Percentiles rank a stretch among this genome's conserved stretches.
Conservation (phyloP, 2,113 vertebrate species). For the Montifringilla adamsi region DNA sequence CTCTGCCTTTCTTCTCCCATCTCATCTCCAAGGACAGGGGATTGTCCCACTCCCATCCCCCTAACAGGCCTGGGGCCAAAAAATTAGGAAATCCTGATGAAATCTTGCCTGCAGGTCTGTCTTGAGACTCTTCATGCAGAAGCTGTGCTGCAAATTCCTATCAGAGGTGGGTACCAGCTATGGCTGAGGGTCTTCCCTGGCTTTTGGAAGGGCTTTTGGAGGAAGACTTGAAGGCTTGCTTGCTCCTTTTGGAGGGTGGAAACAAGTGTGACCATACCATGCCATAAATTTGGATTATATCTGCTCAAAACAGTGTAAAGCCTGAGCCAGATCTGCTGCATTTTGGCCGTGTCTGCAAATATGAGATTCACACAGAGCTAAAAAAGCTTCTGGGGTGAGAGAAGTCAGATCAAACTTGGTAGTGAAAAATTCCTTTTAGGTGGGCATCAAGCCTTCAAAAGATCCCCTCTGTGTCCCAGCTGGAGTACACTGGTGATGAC, state of each 20-base stretch:
- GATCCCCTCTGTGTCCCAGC: neutral
- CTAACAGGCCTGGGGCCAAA: neutral
- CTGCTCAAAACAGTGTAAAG: neutral
- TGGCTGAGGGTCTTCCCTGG: neutral
- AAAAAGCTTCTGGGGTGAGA: neutral
- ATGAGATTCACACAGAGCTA: neutral
- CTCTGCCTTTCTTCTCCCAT: neutral
- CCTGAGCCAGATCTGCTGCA: neutral
- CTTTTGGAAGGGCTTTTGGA: neutral
- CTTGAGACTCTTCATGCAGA: neutral
- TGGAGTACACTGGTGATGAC: neutral
- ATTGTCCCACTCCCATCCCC: neutral
- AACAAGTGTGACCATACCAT: accelerated
- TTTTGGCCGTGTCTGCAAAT: neutral
- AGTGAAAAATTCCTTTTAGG: neutral
- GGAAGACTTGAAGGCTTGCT: neutral
- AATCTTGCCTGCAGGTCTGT: neutral
- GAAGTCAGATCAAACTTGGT: neutral
- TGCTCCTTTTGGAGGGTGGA: neutral
- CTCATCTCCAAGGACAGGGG: neutral
- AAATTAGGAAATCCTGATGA: neutral
- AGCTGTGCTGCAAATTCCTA: neutral
- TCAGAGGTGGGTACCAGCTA: neutral
- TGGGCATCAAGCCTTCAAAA: neutral
- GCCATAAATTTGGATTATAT: neutral